Base-by-base conservation (phyloP, 1,140 invertebrate genomes). In the Diprion similis region DNA sequence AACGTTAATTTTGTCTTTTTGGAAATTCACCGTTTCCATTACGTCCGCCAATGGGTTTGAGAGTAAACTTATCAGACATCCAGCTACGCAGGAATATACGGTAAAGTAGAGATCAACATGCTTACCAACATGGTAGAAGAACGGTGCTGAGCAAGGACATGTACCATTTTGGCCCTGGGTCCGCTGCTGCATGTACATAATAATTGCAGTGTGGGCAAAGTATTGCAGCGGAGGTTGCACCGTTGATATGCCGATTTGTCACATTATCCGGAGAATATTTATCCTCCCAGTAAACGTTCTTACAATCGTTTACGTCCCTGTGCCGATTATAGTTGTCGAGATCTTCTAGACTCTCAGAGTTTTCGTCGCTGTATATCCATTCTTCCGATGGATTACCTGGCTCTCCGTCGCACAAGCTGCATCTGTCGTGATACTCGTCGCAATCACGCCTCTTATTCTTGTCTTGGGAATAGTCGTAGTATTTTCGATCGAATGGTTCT, bases 281-380 rank as follows among this genome's bases (percentile, higher is more conserved):
- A 17, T 59, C 51, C 51, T 59, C 51, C 51, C 51, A 59, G 51
- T 59, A 59, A 59, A 59, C 51, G n/a, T 59, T 59, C 51, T 59
- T 59, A 59, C 51, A 17, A 59, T 37, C 24, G 24, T 59, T 59
- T 9, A 6, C 9, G 11, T 59, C 51, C 3, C 7, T 13, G n/a
- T 59, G 24, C 24, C 24, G 51, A 59, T n/a, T n/a, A n/a, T 59
- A 17, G 51, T 59, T 17, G 51, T 4, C 51, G 51, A 37, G 24
- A 59, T 59, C 9, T 8, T 59, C 51, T 6, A 59, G 11, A 59
- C 24, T 37, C 24, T 37, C 24, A 37, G 11, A 13, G 11, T 59
- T 17, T 13, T 59, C n/a, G 9, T 17, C n/a, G 51, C 9, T 59
- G 51, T 59, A 15, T 17, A 4, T 59, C 51, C 51, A 59, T 8